Conservation (phyloP, 2,113 vertebrate genomes). For the Peucedramus taeniatus region DNA sequence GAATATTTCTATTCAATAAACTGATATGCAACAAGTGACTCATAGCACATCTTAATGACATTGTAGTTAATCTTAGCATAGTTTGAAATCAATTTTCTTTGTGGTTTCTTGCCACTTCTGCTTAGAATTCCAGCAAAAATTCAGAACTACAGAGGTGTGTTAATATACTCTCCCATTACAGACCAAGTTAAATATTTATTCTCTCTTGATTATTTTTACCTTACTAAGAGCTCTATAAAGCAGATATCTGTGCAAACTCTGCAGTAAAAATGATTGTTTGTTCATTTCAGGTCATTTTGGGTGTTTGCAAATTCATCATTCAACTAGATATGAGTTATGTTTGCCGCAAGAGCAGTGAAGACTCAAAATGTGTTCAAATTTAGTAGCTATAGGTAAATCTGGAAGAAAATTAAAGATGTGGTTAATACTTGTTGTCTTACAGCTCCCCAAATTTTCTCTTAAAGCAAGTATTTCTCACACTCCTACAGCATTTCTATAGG, state of each 20-base stretch:
- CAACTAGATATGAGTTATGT: background rate
- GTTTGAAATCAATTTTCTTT: background rate
- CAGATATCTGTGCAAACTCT: background rate
- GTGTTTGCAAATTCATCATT: background rate
- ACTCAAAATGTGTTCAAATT: background rate
- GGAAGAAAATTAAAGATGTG: background rate
- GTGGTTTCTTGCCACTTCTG: background rate
- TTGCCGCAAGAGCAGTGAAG: background rate
- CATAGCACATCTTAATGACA: background rate
- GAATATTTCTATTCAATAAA: background rate
- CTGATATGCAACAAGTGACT: background rate
- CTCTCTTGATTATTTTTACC: background rate
- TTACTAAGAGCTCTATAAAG: background rate
- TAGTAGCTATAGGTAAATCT: background rate
- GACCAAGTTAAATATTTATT: conserved; percentile 39
- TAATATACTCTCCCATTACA: background rate
- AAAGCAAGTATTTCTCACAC: background rate
- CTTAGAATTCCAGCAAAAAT: background rate
- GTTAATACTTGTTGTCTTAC: background rate
- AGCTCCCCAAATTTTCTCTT: background rate
- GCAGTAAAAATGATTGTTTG: background rate
- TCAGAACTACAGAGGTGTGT: background rate
- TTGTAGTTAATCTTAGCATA: background rate
- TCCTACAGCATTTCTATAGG: background rate
- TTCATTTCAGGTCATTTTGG: conserved; percentile 5